Evolutionary conservation across 2,888 invertebrate genomes (phyloP), one percentile per base, ranked within the genome.

Genomic region (Cephus pulcher): DNA sequence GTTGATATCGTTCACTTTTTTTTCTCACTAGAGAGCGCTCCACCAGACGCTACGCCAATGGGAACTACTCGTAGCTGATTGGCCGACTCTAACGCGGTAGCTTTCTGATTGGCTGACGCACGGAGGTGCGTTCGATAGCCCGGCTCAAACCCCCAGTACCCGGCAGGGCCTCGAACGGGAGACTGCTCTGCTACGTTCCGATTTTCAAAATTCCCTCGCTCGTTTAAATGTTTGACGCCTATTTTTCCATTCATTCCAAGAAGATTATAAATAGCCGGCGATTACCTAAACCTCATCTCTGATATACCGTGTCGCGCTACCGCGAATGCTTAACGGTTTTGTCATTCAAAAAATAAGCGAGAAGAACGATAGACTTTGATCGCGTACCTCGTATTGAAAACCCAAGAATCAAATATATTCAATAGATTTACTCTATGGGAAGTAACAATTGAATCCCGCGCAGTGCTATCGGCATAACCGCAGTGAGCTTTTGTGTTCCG

Each of bases 81-180:
- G 79, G 79, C 40, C 30, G 76, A 79, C 40, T 76, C 79, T 71
- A 76, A 76, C 77, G 76, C 79, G 74, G 76, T 75, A 33, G 68
- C 74, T 76, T 76, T 73, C 73, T 69, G 56, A 79, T 79, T 76
- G 90, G 91, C 83, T 81, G 85, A 75, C 82, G 83, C 81, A 68
- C 78, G 83, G 84, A 89, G 88, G 88, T 88, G 88, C 91, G 90
- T 88, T 91, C 91, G 88, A 91, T 91, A 91, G 89, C 88, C 84
- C 84, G 85, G 86, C 87, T 79, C 80, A 83, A 82, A 82, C 83
- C 88, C 86, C 87, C 90, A 90, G 91, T 91, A 90, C 89, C 90
- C 90, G 90, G 90, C 88, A 89, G 89, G 88, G 86, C 87, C 87
- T 91, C 89, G 87, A 84, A 87, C 85, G 86, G 86, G 88, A 87